Evolutionary conservation across 2,888 invertebrate genomes (phyloP).

Genomic region (Fragum whitleyi): DNA sequence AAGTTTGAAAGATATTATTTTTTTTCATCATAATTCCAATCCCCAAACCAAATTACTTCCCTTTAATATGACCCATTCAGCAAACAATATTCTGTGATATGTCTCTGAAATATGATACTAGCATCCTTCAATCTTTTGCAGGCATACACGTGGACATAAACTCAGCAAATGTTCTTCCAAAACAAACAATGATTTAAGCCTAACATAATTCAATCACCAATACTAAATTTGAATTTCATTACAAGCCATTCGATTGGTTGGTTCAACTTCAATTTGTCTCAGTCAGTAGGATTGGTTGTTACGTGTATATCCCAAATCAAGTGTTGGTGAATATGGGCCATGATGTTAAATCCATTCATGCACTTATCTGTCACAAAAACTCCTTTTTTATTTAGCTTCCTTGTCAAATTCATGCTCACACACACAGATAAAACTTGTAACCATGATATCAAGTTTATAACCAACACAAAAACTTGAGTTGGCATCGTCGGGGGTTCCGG

Average conservation of each 20-base stretch:
- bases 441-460: background rate
- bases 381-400: background rate
- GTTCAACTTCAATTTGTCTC: background rate
- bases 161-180: background rate
- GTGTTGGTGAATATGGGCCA: background rate
- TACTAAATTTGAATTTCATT: background rate
- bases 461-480: background rate
- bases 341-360: background rate
- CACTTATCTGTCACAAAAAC: background rate
- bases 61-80: too few species aligned
- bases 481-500: background rate
- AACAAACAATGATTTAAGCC: background rate
- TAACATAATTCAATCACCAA: background rate
- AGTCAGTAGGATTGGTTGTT: background rate
- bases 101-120: conserved; percentile 5
- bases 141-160: background rate
- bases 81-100: conserved; percentile 10
- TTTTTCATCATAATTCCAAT: too few species aligned
- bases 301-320: background rate
- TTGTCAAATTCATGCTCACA: background rate
- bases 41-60: too few species aligned
- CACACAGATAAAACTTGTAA: conserved; percentile 2
- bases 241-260: background rate
- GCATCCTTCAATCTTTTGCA: background rate
- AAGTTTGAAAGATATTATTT: too few species aligned